Base-by-base conservation (phyloP, 2,797 vertebrate species). In the Coregonus sp. region DNA sequence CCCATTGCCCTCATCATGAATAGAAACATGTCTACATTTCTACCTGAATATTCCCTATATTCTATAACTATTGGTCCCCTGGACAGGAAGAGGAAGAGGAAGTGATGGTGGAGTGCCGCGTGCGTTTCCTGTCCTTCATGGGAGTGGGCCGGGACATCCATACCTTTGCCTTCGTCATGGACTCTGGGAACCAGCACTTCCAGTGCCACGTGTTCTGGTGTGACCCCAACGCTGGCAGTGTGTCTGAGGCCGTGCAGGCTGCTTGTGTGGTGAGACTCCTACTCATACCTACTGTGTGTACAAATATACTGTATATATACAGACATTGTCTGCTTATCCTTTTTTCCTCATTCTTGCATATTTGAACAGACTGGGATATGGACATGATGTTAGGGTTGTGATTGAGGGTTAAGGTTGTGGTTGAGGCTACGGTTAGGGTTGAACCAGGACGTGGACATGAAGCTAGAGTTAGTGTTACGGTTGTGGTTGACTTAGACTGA, bases 121-220 rank as follows among this genome's bases (percentile, higher is more conserved):
- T 99, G 47, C 96, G 98, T 1, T 99, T 99, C 89, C 90, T 99
- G 90, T 98, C 97, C 78, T 99, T 99, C 91, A 98, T 99, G 97
- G 98, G 98, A 0, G 96, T 99, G 0, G 98, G 98, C 2, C 97
- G 95, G 78, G 97, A 99, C 5, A 31, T 97, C 75, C 98, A 98
- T 83, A 96, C 96, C 0, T 99, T 99, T 1, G 98, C 97, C 90
- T 99, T 99, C 94, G 96, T 99, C 85, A 99, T 99, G 98, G 98
- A 99, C 81, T 95, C 97, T 0, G 98, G 98, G 73, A 98, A 91
- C 94, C 98, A 99, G 90, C 97, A 96, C 85, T 99, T 99, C 67
- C 96, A 98, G 89, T 98, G 97, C 81, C 98, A 99, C 0, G 94
- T 96, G 1, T 99, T 99, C 88, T 99, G 97, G 97, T 99, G 98